Evolutionary conservation across 1,140 invertebrate genomes (phyloP).

Genomic region (Panulirus ornatus): DNA sequence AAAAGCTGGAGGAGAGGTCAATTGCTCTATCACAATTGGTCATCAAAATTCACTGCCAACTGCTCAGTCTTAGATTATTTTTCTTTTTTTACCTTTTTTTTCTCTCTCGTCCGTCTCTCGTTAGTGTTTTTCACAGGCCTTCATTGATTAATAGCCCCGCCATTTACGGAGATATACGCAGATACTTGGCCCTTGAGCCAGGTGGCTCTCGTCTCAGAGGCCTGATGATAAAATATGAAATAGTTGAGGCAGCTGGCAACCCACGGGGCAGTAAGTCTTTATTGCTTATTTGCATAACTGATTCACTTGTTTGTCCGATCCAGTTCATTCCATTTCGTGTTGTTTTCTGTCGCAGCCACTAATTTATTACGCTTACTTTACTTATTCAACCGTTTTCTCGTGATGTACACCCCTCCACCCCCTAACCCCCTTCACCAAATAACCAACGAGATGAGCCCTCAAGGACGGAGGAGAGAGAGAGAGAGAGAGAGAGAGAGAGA

Average conservation of each 20-base stretch:
- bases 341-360: conserved; percentile 10
- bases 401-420: background rate
- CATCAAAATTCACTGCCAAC: conserved; percentile 30
- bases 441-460: no score
- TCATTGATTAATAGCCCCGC: background rate
- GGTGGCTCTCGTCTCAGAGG: background rate
- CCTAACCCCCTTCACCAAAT: no score
- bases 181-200: conserved; percentile 1
- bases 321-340: conserved; percentile 41
- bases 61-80: no score
- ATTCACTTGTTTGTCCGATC: conserved; percentile 50
- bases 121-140: background rate
- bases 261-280: conserved; percentile 41
- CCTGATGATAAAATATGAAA: conserved; percentile 14
- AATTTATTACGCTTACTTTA: conserved; percentile 39
- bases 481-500: conserved; percentile 20
- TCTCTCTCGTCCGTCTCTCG: no score
- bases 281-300: conserved; percentile 59
- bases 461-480: background rate
- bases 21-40: conserved; percentile 49
- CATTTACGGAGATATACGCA: background rate
- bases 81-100: background rate
- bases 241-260: conserved; percentile 40
- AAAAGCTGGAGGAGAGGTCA: conserved; percentile 10
- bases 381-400: background rate